Evolutionary conservation across 2,797 vertebrate species (phyloP), one percentile per base, ranked within the genome.

Genomic region (Chelon auratus): DNA sequence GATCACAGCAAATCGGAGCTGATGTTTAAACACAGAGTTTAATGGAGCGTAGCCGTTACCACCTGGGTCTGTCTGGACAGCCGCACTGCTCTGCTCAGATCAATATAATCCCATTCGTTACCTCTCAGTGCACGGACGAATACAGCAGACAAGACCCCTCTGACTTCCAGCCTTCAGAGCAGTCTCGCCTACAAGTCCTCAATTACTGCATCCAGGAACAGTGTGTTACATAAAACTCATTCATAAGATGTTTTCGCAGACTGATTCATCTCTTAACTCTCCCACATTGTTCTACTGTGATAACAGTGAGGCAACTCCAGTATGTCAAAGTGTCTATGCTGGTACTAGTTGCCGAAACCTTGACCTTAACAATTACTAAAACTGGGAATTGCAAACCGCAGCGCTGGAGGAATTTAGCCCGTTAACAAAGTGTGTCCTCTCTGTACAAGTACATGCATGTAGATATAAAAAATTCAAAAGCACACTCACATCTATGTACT

Each of bases 211-310:
- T 65, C 58, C 59, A 18, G 67, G 61, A 84, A 68, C 57, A 55
- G 26, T 1, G 8, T 17, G 69, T 83, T 82, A 72, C 62, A 78
- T 84, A 67, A 79, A 83, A 77, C 72, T 81, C 75, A 86, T 91
- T 91, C 83, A 89, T 2, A 62, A 40, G 77, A 33, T 33, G n/a
- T 68, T 70, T 73, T 72, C 51, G 64, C 54, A 62, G 57, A 59
- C 65, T 62, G 81, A 81, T 78, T 87, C 82, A 81, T 85, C 53
- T 54, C 62, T 72, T 62, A 20, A 61, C 62, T 61, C 66, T 76
- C 71, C 80, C 62, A 80, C 73, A 58, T 53, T 9, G 40, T 69
- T 81, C 36, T 62, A 20, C 42, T 55, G 42, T 48, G 45, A 83
- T 74, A 56, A 51, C 14, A 75, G 17, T 2, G 7, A 62, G 57